Conservation (phyloP, 2,113 vertebrate genomes). For the Nothoprocta pentlandii region DNA sequence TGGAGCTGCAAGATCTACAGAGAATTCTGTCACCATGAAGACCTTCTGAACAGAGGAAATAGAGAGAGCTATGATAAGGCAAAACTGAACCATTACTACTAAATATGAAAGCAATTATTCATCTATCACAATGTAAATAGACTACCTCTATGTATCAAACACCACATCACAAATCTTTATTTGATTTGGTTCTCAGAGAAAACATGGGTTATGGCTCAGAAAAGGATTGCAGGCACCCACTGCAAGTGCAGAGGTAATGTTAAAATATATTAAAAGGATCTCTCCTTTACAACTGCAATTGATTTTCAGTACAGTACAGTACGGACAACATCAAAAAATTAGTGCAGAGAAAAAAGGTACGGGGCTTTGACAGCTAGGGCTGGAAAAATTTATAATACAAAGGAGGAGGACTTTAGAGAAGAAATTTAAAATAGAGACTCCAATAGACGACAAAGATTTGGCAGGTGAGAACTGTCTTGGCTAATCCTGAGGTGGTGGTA, state of each 20-base stretch:
- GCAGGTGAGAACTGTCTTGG: not conserved
- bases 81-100: not conserved
- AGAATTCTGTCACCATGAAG: not conserved
- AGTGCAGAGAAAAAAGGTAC: not conserved
- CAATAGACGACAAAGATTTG: not conserved
- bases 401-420: not conserved
- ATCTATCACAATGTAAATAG: conserved; percentile 11
- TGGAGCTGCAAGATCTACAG: not conserved
- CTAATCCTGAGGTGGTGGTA: not conserved
- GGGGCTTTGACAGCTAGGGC: not conserved
- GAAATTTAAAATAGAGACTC: not conserved
- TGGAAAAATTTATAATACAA: not conserved
- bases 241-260: not conserved
- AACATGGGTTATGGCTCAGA: not conserved
- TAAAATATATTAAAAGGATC: not conserved
- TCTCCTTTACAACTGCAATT: not conserved
- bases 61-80: not conserved
- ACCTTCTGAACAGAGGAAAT: not conserved
- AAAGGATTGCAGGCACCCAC: not conserved
- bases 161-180: accelerated
- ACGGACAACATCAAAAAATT: not conserved
- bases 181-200: conserved; percentile 28
- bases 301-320: not conserved
- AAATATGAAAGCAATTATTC: conserved; percentile 7
- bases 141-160: not conserved